Evolutionary conservation across 2,113 vertebrate species (phyloP).

Genomic region (Cepphus grylle): DNA sequence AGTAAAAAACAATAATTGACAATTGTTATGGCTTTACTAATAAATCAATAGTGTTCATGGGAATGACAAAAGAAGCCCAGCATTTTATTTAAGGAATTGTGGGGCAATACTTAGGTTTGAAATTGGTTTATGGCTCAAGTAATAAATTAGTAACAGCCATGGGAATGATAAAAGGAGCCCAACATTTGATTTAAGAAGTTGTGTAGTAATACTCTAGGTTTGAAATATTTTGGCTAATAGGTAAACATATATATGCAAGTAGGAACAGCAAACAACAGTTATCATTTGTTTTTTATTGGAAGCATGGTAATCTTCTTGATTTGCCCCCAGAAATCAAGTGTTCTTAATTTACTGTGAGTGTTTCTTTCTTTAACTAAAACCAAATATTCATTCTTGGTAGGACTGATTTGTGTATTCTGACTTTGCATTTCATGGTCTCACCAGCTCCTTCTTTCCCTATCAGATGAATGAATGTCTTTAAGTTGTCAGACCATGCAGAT

Average conservation of each 20-base stretch:
- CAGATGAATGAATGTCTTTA: background rate
- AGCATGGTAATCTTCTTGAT: background rate
- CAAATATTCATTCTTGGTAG: background rate
- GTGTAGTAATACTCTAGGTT: background rate
- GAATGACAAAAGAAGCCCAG: background rate
- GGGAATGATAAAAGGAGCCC: background rate
- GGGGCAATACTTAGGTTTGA: background rate
- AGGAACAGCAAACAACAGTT: background rate
- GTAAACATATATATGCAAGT: background rate
- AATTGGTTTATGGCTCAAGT: background rate
- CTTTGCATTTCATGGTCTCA: background rate
- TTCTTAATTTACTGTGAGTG: background rate
- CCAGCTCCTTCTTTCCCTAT: background rate
- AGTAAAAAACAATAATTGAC: background rate
- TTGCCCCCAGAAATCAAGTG: background rate
- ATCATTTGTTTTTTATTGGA: background rate
- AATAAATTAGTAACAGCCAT: background rate
- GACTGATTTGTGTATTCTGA: background rate
- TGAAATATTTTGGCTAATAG: background rate
- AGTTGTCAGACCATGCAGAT: background rate
- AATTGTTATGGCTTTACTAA: background rate
- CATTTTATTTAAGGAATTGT: background rate
- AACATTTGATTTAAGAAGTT: background rate
- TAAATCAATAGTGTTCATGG: background rate
- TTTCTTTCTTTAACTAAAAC: background rate